Base-by-base conservation (phyloP, 2,113 vertebrate species). In the Corythaeola cristata region DNA sequence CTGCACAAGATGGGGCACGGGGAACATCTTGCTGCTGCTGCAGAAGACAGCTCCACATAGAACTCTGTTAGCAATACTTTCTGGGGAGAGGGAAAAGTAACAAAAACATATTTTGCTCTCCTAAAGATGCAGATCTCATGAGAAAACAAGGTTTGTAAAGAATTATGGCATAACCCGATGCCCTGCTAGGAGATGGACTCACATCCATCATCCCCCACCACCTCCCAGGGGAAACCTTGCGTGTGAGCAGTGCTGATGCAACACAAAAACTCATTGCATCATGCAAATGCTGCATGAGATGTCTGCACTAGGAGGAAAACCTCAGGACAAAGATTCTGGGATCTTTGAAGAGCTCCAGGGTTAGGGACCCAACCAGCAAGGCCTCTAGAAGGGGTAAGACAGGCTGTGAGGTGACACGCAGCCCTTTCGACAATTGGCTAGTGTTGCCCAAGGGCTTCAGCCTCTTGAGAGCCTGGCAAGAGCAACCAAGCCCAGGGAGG, bases 191-290 rank as follows among this genome's bases (percentile, higher is more conserved):
- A 63, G 21, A 6, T 81, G 50, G 27, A 68, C 76, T 55, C 21
- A 39, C 58, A 41, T 30, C 47, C 32, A 2, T 62, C 35, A 5
- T 26, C 9, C 14, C 15, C 50, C 5, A 0, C 7, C 23, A 24
- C 4, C 9, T 44, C 11, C 8, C 28, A 7, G 19, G 62, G 16
- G 2, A 15, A 52, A 10, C 64, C 59, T 16, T 5, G 28, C 2
- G 1, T 17, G 2, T 4, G 24, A 32, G 75, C 2, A 0, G 37
- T 67, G 83, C 89, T 97, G 94, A 95, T 97, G 92, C 74, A 97
- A 96, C 37, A 35, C 80, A 32, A 37, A 26, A 82, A 41, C 62
- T 87, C 45, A 5, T 97, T 97, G 92, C 86, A 93, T 89, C 90
- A 94, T 30, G 17, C 83, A 39, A 5, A 64, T n/a, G 66, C 37